Evolutionary conservation across 2,797 vertebrate genomes (phyloP).

Genomic region (Liasis olivaceus): DNA sequence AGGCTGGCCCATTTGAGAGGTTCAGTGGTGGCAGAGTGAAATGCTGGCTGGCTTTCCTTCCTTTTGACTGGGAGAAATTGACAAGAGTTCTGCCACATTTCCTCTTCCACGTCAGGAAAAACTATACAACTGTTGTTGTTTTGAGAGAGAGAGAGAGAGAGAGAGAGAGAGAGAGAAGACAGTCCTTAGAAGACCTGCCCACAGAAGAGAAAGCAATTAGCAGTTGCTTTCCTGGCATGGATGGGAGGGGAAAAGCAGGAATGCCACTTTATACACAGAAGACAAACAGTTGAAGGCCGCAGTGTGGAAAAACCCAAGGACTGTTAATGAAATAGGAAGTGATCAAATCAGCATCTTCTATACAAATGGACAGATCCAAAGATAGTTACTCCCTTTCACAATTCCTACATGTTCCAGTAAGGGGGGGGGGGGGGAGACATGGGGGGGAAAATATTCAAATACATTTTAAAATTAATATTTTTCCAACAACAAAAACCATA

Average conservation of each 20-base stretch:
- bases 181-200: background rate
- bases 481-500: background rate
- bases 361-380: background rate
- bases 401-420: background rate
- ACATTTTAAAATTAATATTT: background rate
- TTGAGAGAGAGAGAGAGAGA: background rate
- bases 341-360: background rate
- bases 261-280: background rate
- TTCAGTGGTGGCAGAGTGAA: background rate
- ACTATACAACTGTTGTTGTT: background rate
- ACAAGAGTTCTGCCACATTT: background rate
- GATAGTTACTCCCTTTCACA: background rate
- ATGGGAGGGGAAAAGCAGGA: background rate
- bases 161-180: rapidly evolving
- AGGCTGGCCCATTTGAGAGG: background rate
- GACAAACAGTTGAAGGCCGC: background rate
- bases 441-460: background rate
- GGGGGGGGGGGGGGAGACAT: background rate
- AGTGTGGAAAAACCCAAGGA: background rate
- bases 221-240: background rate
- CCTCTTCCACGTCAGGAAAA: background rate
- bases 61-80: background rate
- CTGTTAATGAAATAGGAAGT: background rate
- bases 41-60: background rate
- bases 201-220: background rate